Percentiles rank a stretch among this genome's conserved stretches.
Conservation (phyloP, 2,888 invertebrate genomes). For the Callosobruchus maculatus region DNA sequence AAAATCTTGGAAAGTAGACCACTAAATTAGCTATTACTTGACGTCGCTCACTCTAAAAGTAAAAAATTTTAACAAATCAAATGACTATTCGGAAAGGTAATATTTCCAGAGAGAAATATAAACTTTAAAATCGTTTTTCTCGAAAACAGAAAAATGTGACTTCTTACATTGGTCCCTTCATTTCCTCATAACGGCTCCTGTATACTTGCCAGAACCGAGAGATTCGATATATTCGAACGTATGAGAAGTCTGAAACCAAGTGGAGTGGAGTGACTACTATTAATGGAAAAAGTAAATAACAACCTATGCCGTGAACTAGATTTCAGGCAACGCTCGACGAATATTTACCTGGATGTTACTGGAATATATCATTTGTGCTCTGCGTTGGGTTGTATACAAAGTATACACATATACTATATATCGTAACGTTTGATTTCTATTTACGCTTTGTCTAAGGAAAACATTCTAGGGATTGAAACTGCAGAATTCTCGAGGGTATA, state of each 20-base stretch:
- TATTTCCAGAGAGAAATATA: too few relatives aligned
- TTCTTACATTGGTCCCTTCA: too few relatives aligned
- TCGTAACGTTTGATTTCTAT: not conserved
- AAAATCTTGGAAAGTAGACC: too few relatives aligned
- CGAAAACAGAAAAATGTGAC: too few relatives aligned
- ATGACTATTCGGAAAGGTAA: too few relatives aligned
- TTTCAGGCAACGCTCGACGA: not conserved
- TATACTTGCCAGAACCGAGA: not conserved
- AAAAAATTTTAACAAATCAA: too few relatives aligned
- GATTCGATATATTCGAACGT: not conserved
- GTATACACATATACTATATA: not conserved
- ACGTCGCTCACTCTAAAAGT: too few relatives aligned
- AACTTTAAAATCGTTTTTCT: too few relatives aligned
- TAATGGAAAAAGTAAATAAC: not conserved
- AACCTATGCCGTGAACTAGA: not conserved
- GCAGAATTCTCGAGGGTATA: not conserved
- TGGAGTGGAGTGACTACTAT: not conserved
- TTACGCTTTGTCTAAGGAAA: not conserved
- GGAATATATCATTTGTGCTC: not conserved
- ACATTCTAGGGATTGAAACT: not conserved
- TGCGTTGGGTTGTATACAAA: not conserved
- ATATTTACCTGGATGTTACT: not conserved
- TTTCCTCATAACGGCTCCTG: too few relatives aligned
- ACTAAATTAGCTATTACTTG: too few relatives aligned
- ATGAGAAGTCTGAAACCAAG: not conserved